Percentiles rank a stretch among this genome's conserved stretches.
These are phyloP conservation scores for Opisthograptis luteolata DNA, from an alignment of 2,888 invertebrate species.

Conservation along the genomic window DNA sequence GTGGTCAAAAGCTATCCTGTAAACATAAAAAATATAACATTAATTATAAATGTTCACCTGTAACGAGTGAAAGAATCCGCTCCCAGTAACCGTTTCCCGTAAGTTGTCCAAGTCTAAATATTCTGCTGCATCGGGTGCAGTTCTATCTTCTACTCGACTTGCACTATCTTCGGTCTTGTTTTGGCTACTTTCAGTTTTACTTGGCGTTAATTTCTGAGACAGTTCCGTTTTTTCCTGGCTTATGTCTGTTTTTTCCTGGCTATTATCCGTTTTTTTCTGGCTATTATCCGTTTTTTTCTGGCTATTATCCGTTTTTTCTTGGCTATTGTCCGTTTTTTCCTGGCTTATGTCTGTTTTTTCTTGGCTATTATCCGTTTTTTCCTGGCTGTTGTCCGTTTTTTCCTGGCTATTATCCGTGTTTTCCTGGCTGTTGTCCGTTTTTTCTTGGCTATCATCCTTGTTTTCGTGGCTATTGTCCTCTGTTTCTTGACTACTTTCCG, in stretches of 20 bases:
- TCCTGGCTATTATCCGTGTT: neutral
- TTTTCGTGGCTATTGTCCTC: neutral
- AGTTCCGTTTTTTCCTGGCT: neutral
- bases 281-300: neutral
- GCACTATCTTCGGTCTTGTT: slow-evolving; percentile 2
- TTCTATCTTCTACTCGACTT: too few species aligned
- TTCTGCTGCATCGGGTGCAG: too few species aligned
- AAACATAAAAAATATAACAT: too few species aligned
- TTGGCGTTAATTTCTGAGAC: neutral
- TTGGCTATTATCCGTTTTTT: neutral
- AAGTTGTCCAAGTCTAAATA: slow-evolving; percentile 19
- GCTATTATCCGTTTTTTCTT: neutral
- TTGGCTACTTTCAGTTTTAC: neutral
- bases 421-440: neutral
- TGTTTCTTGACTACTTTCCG: neutral
- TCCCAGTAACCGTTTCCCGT: slow-evolving; percentile 47
- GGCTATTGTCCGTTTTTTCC: neutral
- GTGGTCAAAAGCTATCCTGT: too few species aligned
- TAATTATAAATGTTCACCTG: too few species aligned
- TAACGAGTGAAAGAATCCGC: slow-evolving; percentile 56
- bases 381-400: neutral
- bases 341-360: slow-evolving; percentile 1
- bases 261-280: neutral
- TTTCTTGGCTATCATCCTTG: neutral
- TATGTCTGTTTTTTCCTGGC: slow-evolving; percentile 4